These are phyloP conservation scores for Siniperca undulata DNA, from an alignment of 2,797 vertebrate species.

Conservation along the genomic window DNA sequence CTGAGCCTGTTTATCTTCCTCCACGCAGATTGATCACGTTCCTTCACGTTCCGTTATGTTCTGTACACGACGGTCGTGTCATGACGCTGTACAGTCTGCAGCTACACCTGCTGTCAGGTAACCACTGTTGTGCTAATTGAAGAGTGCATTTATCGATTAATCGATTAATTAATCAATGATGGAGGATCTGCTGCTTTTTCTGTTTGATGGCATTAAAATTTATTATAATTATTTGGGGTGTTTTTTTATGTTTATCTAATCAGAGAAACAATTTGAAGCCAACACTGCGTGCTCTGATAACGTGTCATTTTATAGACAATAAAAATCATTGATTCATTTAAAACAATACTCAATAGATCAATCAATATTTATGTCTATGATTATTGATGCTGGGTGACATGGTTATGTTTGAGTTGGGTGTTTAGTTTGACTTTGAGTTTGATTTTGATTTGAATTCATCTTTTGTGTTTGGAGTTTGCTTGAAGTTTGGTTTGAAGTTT, in stretches of 20 bases:
- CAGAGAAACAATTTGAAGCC: neutral
- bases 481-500: neutral
- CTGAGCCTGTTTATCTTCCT: no score
- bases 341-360: neutral
- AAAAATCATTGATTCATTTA: neutral
- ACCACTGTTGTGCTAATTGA: neutral
- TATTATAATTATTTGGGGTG: no score
- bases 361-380: neutral
- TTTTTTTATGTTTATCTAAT: neutral
- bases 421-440: no score
- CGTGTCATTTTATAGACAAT: neutral
- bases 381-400: neutral
- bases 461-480: neutral
- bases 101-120: conserved; percentile 4
- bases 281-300: neutral
- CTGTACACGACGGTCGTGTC: no score
- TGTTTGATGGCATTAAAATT: neutral
- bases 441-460: neutral
- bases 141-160: neutral
- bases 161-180: neutral
- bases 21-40: no score
- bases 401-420: neutral
- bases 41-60: neutral
- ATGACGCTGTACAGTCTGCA: neutral
- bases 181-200: neutral